Conservation (phyloP, 2,797 vertebrate genomes). For the Neomorphus geoffroyi region DNA sequence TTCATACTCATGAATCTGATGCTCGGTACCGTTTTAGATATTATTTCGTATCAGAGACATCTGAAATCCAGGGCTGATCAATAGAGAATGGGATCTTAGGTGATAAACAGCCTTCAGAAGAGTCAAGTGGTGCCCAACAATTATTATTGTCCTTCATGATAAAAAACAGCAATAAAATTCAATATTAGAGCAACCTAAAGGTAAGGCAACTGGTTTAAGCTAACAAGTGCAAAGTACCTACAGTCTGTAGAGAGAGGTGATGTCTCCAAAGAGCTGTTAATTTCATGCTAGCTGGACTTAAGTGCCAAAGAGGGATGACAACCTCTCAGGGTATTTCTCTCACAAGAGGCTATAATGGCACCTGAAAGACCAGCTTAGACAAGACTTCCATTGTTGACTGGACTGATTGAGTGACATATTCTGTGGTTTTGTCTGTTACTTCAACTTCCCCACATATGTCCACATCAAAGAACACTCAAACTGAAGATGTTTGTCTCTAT, state of each 20-base stretch:
- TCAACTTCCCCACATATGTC: background rate
- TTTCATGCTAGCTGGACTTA: background rate
- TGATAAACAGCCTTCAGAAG: background rate
- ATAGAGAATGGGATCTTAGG: background rate
- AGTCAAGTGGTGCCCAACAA: background rate
- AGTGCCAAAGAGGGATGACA: background rate
- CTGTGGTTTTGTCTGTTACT: background rate
- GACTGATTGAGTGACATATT: background rate
- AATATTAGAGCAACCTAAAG: background rate
- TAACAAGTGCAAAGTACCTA: background rate
- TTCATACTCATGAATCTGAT: background rate
- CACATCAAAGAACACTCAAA: background rate
- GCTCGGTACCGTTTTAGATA: background rate
- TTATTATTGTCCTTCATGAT: background rate
- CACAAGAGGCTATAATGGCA: background rate
- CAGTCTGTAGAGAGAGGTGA: background rate
- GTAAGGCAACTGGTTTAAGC: background rate
- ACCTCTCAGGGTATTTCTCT: background rate
- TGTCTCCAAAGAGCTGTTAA: background rate
- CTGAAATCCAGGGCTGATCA: background rate
- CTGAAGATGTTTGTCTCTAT: accelerated
- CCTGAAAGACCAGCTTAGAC: background rate
- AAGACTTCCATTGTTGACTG: background rate
- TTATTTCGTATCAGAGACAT: background rate
- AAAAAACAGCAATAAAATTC: background rate